Evolutionary conservation across 2,797 vertebrate species (phyloP), one percentile per base, ranked within the genome.

Genomic region (Peromyscus aztecus): DNA sequence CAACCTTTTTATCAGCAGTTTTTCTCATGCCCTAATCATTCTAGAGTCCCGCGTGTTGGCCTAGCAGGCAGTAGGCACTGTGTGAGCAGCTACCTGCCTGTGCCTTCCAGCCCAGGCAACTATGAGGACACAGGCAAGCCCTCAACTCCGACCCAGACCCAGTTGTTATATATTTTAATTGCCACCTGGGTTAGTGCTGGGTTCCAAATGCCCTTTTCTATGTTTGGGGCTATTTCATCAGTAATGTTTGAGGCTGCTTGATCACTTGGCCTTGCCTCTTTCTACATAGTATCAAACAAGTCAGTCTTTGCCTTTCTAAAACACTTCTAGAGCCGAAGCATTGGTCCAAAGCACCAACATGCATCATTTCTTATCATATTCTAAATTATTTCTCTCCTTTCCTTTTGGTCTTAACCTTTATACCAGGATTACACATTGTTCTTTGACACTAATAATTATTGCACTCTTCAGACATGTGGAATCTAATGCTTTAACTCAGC

Each of bases 351-450:
- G 10, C 5, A 67, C 31, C 59, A 73, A 29, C 49, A 87, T 3
- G 0, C 27, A 91, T 29, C 31, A 40, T 89, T 73, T 93, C 40
- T 61, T 76, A 46, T 23, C 57, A 69, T 10, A 2, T 40, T 76
- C 61, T 49, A 29, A n/a, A 94, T 82, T 63, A 77, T 63, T 77
- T 73, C 52, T 93, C 78, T 46, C 49, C n/a, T 86, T 65, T 80
- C 43, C 40, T 94, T 94, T 96, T 11, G 34, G 17, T 85, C 55
- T 55, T 89, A 78, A 89, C 6, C 31, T 94, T 86, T 67, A 95
- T 23, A 63, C 34, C 21, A 59, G 43, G 29, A 23, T 4, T 40
- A 29, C 21, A 21, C n/a, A 71, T 37, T 37, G n/a, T 71, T 71
- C 75, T 91, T 89, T 71, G 69, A 65, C 37, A 85, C 11, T 91